Conservation (phyloP, 2,113 vertebrate genomes). For the Aptenodytes forsteri region DNA sequence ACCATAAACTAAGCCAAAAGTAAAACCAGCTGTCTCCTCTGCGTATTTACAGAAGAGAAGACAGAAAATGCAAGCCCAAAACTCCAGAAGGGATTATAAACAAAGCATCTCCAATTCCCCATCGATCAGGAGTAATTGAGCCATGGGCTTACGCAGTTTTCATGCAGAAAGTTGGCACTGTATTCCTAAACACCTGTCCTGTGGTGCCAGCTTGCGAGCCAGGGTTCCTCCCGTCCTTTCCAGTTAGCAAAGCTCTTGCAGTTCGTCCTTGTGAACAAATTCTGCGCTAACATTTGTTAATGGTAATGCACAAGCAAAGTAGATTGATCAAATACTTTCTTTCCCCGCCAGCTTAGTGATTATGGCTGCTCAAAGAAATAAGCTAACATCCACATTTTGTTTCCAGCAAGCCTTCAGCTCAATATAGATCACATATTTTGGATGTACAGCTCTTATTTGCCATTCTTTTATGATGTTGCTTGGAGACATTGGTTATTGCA, state of each 20-base stretch:
- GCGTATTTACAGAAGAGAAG: background rate
- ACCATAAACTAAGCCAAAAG: background rate
- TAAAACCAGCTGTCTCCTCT: background rate
- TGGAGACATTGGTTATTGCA: background rate
- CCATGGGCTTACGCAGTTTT: background rate
- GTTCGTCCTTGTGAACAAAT: background rate
- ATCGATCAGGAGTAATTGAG: background rate
- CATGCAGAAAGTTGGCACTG: background rate
- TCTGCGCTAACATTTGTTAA: background rate
- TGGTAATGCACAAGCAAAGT: background rate
- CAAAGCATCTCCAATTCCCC: background rate
- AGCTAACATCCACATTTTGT: background rate
- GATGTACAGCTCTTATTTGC: background rate
- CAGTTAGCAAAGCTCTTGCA: background rate
- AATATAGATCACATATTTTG: background rate
- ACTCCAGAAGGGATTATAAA: background rate
- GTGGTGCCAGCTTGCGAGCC: background rate
- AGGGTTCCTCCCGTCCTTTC: background rate
- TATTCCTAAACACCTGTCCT: background rate
- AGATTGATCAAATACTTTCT: background rate
- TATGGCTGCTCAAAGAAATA: background rate
- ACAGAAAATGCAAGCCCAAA: background rate
- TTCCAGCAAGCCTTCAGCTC: background rate
- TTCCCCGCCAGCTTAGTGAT: background rate
- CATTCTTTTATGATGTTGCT: background rate